Base-by-base conservation (phyloP, 2,113 vertebrate genomes). In the Motacilla alba region DNA sequence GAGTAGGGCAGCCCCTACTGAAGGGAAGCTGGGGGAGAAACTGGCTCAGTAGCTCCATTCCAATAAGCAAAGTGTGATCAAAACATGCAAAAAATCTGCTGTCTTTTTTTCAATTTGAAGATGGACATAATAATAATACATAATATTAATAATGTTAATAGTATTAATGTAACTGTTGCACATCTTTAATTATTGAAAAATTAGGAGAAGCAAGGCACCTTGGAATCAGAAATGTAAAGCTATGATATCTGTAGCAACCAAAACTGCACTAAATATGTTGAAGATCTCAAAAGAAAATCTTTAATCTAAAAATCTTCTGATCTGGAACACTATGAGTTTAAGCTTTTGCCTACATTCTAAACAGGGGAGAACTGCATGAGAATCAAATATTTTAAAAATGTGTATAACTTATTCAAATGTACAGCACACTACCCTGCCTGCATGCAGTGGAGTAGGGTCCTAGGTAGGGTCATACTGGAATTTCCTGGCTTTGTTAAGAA, bases 401-500 rank as follows among this genome's bases (percentile, higher is more conserved):
- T 2, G 1, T 1, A 1, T 64, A 58, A 22, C 1, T 6, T 60
- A 53, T 53, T 49, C 26, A 59, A 70, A 8, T 27, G 56, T 15
- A 10, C 8, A 84, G 27, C 27, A 49, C 2, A 0, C 39, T 60
- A 35, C 14, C 11, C 53, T 89, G 37, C 6, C 13, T 73, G 33
- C 8, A 11, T 46, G 39, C 21, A n/a, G 9, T 24, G 24, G 35
- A 90, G 43, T 70, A 14, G 35, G 35, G 19, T 77, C 30, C 81
- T 63, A 74, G 68, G 47, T 63, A 59, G 24, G 11, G 30, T 52
- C 55, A 50, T n/a, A 44, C 22, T 33, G 47, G 30, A 78, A 92
- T 70, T 95, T 95, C 85, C 85, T 93, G 82, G 23, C 79, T 91
- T 95, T 78, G 78, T 91, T 88, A 85, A 58, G 52, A 66, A 69